Percentiles rank a stretch among this genome's conserved stretches.
Evolutionary conservation across 2,888 invertebrate species (phyloP).

Genomic region (Dynastes hyllus): DNA sequence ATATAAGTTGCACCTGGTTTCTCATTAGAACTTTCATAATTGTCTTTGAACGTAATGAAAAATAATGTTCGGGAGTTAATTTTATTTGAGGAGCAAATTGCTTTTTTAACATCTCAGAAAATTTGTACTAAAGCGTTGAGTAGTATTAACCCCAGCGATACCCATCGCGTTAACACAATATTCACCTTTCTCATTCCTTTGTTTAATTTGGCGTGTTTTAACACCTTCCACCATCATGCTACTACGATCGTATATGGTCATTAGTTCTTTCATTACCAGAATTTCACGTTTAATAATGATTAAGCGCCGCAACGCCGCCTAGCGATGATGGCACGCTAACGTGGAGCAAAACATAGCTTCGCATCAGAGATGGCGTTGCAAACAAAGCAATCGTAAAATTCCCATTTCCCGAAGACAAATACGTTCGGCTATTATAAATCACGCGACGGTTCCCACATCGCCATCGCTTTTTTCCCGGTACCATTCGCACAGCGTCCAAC

Average conservation of each 20-base stretch:
- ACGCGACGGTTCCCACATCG: slow-evolving; percentile 13
- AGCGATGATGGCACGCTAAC: background rate
- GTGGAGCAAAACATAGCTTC: background rate
- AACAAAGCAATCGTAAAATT: slow-evolving; percentile 37
- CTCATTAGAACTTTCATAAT: background rate
- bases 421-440: slow-evolving; percentile 19
- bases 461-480: slow-evolving; percentile 1
- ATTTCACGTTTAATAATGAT: slow-evolving; percentile 15
- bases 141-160: background rate
- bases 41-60: background rate
- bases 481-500: slow-evolving; percentile 9
- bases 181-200: too few relatives aligned
- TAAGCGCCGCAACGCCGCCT: background rate
- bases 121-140: background rate
- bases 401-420: slow-evolving; percentile 37
- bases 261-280: background rate
- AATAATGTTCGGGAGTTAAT: background rate
- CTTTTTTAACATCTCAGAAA: background rate
- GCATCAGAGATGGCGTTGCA: background rate
- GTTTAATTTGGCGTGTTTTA: background rate
- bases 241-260: background rate
- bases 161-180: background rate
- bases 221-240: background rate
- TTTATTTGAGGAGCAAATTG: slow-evolving; percentile 1
- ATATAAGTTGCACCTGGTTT: background rate